Base-by-base conservation (phyloP, 2,888 invertebrate species). In the Eubasilissa splendida region DNA sequence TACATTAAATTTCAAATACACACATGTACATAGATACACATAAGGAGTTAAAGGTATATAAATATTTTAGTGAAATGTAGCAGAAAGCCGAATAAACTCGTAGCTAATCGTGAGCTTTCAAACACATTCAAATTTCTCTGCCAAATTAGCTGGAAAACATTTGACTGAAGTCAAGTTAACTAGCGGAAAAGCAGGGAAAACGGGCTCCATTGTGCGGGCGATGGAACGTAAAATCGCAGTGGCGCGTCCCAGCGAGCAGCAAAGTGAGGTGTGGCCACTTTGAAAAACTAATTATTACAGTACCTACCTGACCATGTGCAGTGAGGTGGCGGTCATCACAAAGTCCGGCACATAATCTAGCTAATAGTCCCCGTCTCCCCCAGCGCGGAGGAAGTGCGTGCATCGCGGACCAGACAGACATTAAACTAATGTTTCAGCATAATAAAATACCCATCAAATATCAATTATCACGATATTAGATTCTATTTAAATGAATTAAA, bases 251-350 rank as follows among this genome's bases (percentile, higher is more conserved):
- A 58, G 56, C 56, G 56, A n/a, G 33, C 71, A 31, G 33, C 58
- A 42, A 58, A 56, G n/a, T 14, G 42, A 58, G 71, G 71, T 73
- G 56, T 73, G 71, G 71, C 58, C 58, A 56, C 33, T 56, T 56
- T 71, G 22, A 33, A 73, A 73, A 73, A 73, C 42, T 56, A 73
- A 73, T 33, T 53, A 70, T 70, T 70, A 42, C 42, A 70, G 42
- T 58, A 54, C 56, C 71, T 56, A 73, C 33, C 56, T 12, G 50
- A 56, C 31, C 54, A 71, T 53, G 71, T 71, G 71, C 71, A 54
- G 31, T 54, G 71, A 56, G 71, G 71, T 73, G 71, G 56, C 12
- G 71, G 12, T 33, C 33, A 33, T 56, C 56, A 31, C 42, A 42
- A 42, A 42, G 42, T 42, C 42, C 2, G 7, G 42, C 2, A 50